Evolutionary conservation across 2,888 invertebrate genomes (phyloP).

Genomic region (Pyrrhia umbra): DNA sequence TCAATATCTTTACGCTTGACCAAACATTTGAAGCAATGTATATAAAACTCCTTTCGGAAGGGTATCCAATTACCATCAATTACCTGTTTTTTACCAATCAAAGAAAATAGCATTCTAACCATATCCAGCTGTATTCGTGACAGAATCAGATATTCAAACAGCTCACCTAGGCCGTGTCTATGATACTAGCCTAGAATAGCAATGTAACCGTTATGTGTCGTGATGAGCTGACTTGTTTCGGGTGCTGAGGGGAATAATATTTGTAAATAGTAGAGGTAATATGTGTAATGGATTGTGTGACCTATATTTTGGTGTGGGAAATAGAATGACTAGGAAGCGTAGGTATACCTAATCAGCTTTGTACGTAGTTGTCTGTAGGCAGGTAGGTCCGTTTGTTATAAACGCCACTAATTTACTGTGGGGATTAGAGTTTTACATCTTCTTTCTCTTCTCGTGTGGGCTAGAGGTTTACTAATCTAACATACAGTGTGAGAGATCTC

Average conservation of each 20-base stretch:
- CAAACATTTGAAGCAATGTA: too few species aligned
- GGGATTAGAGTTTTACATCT: too few species aligned
- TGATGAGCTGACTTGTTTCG: slow-evolving; percentile 62
- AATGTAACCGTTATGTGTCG: slow-evolving; percentile 66
- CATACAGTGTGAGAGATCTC: too few species aligned
- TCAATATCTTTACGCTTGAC: too few species aligned
- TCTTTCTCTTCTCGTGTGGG: too few species aligned
- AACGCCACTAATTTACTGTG: too few species aligned
- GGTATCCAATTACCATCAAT: neutral
- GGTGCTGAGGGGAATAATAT: slow-evolving; percentile 60
- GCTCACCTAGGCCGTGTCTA: slow-evolving; percentile 61
- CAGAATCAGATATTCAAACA: slow-evolving; percentile 57
- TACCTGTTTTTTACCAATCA: slow-evolving; percentile 5
- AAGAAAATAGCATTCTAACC: slow-evolving; percentile 53
- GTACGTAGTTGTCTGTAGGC: too few species aligned
- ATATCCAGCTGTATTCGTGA: slow-evolving; percentile 58
- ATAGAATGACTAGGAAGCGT: neutral
- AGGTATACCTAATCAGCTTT: neutral
- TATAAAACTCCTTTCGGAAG: too few species aligned
- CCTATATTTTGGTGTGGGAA: slow-evolving; percentile 41
- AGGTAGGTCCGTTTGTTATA: too few species aligned
- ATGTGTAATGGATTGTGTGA: slow-evolving; percentile 23
- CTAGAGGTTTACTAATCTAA: too few species aligned
- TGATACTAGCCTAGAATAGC: slow-evolving; percentile 54
- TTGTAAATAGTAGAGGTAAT: neutral